A percentile compares a stretch with the other conserved stretches of the same genome.
phyloP scores from a whole-genome alignment of 2,888 invertebrate species.

The Euplexia lucipara region DNA sequence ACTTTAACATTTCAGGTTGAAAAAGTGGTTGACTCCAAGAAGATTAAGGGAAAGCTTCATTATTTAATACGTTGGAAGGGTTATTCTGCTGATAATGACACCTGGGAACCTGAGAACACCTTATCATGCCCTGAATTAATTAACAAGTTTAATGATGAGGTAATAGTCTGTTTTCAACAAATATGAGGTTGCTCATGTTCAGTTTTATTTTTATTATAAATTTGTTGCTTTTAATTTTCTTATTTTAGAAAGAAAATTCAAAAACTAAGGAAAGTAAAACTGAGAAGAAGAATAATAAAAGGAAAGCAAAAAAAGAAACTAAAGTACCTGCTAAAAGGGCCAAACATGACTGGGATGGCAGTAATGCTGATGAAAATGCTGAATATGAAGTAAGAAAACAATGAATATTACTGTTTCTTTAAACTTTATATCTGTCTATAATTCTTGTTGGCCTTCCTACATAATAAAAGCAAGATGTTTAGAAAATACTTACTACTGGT shows the following conservation, averaged over 20 bases:
- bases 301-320: conserved; percentile 75
- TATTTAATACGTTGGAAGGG: conserved; percentile 95
- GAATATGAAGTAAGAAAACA: conserved; percentile 90
- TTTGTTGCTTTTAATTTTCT: conserved; percentile 4
- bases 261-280: conserved; percentile 74
- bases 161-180: conserved; percentile 56
- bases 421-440: neutral
- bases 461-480: no score
- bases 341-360: conserved; percentile 82
- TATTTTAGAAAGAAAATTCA: conserved; percentile 82
- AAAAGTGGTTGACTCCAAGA: conserved; percentile 93
- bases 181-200: neutral
- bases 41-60: conserved; percentile 92
- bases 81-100: conserved; percentile 93
- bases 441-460: no score
- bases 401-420: no score
- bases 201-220: neutral
- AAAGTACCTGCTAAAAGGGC: conserved; percentile 77
- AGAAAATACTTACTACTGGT: no score
- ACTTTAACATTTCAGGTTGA: conserved; percentile 90
- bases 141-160: conserved; percentile 85
- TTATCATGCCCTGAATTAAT: conserved; percentile 93
- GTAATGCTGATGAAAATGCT: conserved; percentile 90
- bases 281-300: conserved; percentile 75
- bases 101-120: conserved; percentile 94